phyloP scores from a whole-genome alignment of 92 coral and sea anemone genomes.

The Scolanthus callimorphus region DNA sequence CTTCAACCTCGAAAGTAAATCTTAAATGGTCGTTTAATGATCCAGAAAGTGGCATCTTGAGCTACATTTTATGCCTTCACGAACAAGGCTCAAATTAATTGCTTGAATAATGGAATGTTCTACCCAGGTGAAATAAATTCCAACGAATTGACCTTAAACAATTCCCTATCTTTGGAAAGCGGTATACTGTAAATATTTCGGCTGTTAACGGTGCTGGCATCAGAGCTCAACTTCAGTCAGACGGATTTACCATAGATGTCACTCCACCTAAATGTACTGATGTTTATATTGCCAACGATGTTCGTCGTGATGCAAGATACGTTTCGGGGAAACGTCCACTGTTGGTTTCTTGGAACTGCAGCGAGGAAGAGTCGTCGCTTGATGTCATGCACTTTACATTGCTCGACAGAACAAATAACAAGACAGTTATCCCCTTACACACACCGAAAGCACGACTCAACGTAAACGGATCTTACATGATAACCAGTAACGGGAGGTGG shows the following conservation, averaged over 20 bases:
- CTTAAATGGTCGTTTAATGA: conserved; percentile 57
- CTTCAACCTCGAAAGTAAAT: conserved; percentile 4
- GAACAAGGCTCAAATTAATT: background rate
- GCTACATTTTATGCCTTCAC: conserved; percentile 30
- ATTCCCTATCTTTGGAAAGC: conserved; percentile 27
- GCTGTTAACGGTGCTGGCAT: conserved; percentile 68
- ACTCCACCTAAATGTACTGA: conserved; percentile 61
- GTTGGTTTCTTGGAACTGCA: conserved; percentile 54
- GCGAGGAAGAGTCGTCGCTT: conserved; percentile 60
- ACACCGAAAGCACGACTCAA: conserved; percentile 25
- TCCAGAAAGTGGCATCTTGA: conserved; percentile 60
- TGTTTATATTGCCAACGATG: conserved; percentile 37
- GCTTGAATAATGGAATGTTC: background rate
- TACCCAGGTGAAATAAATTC: background rate
- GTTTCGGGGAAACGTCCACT: conserved; percentile 28
- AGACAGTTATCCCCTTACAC: conserved; percentile 54
- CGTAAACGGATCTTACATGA: conserved; percentile 36
- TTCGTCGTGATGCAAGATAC: conserved; percentile 8
- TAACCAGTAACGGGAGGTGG: conserved; percentile 59
- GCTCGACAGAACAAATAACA: conserved; percentile 17
- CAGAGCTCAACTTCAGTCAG: conserved; percentile 30
- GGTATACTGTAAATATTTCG: conserved; percentile 51
- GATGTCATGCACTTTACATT: conserved; percentile 42
- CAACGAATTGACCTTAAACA: background rate
- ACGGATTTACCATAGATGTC: conserved; percentile 68